Base-by-base conservation (phyloP, 2,113 vertebrate species). In the Gambusia holbrooki region DNA sequence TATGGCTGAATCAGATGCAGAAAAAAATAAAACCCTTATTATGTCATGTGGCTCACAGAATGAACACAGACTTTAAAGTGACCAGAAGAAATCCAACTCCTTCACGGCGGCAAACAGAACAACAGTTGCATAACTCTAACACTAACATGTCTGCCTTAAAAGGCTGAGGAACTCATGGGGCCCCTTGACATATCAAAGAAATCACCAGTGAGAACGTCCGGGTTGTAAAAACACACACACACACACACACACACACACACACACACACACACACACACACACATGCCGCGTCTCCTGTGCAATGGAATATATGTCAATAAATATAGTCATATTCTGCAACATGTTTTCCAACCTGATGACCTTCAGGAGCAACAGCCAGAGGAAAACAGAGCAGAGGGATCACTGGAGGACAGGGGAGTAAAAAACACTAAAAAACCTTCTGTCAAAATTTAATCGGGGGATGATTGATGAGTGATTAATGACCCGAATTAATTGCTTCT, bases 241-340 rank as follows among this genome's bases (percentile, higher is more conserved):
- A 10, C 13, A 14, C 45, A 35, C 35, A 10, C 9, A 35, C 35
- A 1, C 33, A 35, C 30, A 32, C 30, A 32, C 30, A 32, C 5
- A 33, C 32, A 33, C 35, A 2, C 9, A 37, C 35, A 37, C 35
- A 37, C 35, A 35, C 35, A 35, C 51, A 15, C 40, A 14, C 77
- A 81, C 54, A 73, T 40, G 33, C 76, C 45, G 67, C 40, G 1
- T 32, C 61, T 1, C 32, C 64, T 28, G 35, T 29, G 48, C 77
- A 71, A 42, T 84, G 86, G 85, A 92, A 92, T 73, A 90, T 84
- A 89, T 84, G 84, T 79, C 80, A 91, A 90, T 89, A 88, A 82
- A 92, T 81, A 87, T 76, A 86, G 90, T 83, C 60, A 1, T 58
- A 60, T 42, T 33, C 19, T 84, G 63, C 29, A 32, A 62, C 9